Base-by-base conservation (phyloP, 2,888 invertebrate species). In the Leptopilina syphax region DNA sequence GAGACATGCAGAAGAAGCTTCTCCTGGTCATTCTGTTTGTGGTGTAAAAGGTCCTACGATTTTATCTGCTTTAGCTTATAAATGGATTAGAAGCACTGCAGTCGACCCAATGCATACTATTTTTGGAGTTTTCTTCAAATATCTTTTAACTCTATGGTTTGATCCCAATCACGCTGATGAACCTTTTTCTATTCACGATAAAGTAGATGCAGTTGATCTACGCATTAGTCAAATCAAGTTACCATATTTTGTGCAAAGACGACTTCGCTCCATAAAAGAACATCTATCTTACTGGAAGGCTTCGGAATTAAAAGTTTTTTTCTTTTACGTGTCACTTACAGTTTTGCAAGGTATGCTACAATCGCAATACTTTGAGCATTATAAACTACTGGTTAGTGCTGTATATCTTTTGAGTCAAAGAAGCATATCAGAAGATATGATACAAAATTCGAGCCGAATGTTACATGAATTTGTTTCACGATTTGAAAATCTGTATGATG, bases 51-150 rank as follows among this genome's bases (percentile, higher is more conserved):
- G 24, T 63, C 63, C 3, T 5, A 63, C 63, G 9, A 63, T 63
- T 24, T 3, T 63, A 18, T 63, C 63, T 63, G 7, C 6, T 24
- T 63, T 63, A 63, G 24, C 24, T 63, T 63, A 63, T 24, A 63
- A 24, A 63, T 63, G 63, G 63, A 63, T 63, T 24, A 63, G 24
- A 63, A 63, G 24, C 18, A 63, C 63, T 18, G 18, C 63, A 6
- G 9, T 63, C n/a, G 63, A 63, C n/a, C 63, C 63, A 63, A 63
- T 63, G 63, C 63, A 63, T 24, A 63, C 63, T 18, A 63, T 63
- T 18, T 24, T 63, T 63, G 8, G 63, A n/a, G 63, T 18, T 63
- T 18, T 63, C 24, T 63, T 63, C 18, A 63, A 18, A 24, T 63
- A 18, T 18, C 63, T 63, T 18, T 63, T 24, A 18, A 63, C 63